These are phyloP conservation scores for Tenebrosternarchus preto DNA, from an alignment of 2,113 vertebrate species.

Conservation along the genomic window DNA sequence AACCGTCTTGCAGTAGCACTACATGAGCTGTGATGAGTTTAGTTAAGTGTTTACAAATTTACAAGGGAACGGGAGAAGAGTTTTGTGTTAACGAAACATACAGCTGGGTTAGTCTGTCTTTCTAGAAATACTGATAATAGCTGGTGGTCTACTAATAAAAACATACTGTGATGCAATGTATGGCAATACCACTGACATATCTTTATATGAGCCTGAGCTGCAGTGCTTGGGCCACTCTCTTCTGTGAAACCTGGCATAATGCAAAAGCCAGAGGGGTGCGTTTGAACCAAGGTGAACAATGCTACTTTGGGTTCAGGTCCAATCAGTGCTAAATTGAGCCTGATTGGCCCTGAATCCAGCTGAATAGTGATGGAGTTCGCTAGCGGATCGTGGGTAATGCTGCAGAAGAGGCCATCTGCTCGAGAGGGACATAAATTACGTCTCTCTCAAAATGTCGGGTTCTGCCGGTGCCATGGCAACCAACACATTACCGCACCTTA, in stretches of 20 bases:
- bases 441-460: slow-evolving; percentile 38
- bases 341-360: not conserved
- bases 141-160: too few relatives aligned
- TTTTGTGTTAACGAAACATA: too few relatives aligned
- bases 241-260: not conserved
- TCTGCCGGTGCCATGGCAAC: slow-evolving; percentile 68
- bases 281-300: not conserved
- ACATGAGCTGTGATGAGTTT: too few relatives aligned
- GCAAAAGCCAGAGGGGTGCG: not conserved
- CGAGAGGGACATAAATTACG: slow-evolving; percentile 41
- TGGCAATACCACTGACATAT: too few relatives aligned
- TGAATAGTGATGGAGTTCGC: slow-evolving; percentile 18
- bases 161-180: too few relatives aligned
- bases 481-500: slow-evolving; percentile 60
- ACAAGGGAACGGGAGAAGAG: too few relatives aligned
- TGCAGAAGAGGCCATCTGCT: slow-evolving; percentile 39
- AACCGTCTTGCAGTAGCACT: too few relatives aligned
- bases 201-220: too few relatives aligned
- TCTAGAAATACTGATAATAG: too few relatives aligned
- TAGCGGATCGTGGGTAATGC: slow-evolving; percentile 37
- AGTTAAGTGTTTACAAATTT: too few relatives aligned
- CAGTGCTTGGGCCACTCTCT: not conserved
- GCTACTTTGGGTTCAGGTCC: not conserved
- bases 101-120: too few relatives aligned
- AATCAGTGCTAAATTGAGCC: not conserved